Evolutionary conservation across 2,113 vertebrate species (phyloP), one percentile per base, ranked within the genome.

Genomic region (Planiliza haematocheilus): DNA sequence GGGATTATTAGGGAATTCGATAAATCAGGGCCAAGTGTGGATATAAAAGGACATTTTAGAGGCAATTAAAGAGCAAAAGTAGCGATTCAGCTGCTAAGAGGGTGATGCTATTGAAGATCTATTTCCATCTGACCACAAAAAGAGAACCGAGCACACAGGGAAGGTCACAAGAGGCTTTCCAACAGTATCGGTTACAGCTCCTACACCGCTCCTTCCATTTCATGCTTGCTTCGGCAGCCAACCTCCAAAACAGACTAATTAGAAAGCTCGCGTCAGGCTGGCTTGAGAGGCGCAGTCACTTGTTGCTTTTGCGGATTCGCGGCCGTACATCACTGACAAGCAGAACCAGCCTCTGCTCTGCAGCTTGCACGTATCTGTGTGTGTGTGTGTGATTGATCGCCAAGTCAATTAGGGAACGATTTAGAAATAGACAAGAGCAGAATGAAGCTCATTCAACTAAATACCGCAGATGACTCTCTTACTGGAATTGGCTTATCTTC

Each of bases 361-460:
- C 45, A 49, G 46, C 57, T 64, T 38, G 59, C 58, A 42, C 21
- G 24, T 34, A 37, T n/a, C n/a, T 41, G n/a, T 45, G 20, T 16
- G 42, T 49, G 55, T 69, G 51, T 39, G 37, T 36, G 34, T 62
- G 55, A 86, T 81, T 73, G 80, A 84, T 82, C 45, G 7, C 34
- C 18, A 58, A 82, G 61, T 80, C 83, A 84, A 87, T 91, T 86
- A 82, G 52, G 55, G 74, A 75, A 58, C 70, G 52, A 83, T 88
- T 88, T 86, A 48, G 64, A 70, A 82, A 67, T 49, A 50, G 74
- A 70, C 69, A 45, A 77, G 77, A 62, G 64, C 30, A 76, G 68
- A 84, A 88, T 80, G 36, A 77, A 81, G 76, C 77, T 70, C 77
- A 78, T 86, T 77, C 74, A 76, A 50, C 74, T 74, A 68, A 82